These are phyloP conservation scores for Ptyas mucosa DNA, from an alignment of 2,113 vertebrate genomes.

Conservation along the genomic window DNA sequence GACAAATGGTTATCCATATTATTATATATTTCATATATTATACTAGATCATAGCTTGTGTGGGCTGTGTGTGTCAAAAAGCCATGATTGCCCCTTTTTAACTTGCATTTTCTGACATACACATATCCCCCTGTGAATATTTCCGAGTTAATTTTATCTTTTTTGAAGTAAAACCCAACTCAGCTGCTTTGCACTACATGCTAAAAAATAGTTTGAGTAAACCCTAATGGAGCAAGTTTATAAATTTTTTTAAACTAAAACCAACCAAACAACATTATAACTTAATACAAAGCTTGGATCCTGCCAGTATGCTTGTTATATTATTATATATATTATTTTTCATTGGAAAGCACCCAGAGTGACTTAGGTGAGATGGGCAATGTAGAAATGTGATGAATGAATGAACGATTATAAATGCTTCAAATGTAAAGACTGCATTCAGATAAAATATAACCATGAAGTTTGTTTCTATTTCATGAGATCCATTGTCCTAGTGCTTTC, in stretches of 20 bases:
- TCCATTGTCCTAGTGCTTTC: not conserved
- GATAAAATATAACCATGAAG: not conserved
- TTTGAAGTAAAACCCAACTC: not conserved
- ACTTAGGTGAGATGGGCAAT: not conserved
- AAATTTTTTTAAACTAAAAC: not conserved
- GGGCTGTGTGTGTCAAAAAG: not conserved
- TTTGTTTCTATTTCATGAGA: not conserved
- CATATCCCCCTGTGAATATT: not conserved
- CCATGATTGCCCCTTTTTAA: not conserved
- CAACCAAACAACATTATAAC: not conserved
- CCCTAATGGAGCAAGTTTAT: not conserved
- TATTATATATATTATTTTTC: not conserved
- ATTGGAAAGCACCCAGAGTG: not conserved
- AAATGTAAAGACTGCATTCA: not conserved
- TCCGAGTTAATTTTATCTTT: not conserved
- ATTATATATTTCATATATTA: not conserved
- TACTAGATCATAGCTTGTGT: not conserved
- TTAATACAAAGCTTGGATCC: not conserved
- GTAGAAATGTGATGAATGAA: not conserved
- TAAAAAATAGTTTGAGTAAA: not conserved
- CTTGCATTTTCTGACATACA: not conserved
- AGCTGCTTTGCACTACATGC: not conserved
- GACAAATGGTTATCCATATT: too few species aligned
- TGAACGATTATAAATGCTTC: not conserved
- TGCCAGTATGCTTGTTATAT: not conserved